Conservation (phyloP, 2,888 invertebrate genomes). For the Caenorhabditis becei region DNA sequence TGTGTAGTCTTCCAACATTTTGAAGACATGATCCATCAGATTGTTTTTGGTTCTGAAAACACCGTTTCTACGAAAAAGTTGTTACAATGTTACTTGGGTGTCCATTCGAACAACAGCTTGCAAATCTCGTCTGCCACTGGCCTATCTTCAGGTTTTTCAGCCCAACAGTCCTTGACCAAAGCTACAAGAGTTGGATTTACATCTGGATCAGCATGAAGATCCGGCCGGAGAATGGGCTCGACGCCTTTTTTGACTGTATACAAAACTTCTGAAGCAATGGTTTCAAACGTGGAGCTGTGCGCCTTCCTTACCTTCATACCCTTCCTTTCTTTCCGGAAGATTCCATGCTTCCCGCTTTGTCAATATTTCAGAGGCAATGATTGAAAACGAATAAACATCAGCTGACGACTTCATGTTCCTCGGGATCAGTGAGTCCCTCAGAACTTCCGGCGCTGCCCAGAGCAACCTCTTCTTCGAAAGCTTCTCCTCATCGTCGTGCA, state of each 20-base stretch:
- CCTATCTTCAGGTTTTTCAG: slow-evolving; percentile 69
- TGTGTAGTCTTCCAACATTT: slow-evolving; percentile 78
- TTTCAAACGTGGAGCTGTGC: not conserved
- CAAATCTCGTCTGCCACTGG: slow-evolving; percentile 66
- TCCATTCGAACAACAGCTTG: slow-evolving; percentile 45
- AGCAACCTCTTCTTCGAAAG: slow-evolving; percentile 36
- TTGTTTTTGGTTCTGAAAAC: slow-evolving; percentile 59
- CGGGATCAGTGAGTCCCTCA: slow-evolving; percentile 50
- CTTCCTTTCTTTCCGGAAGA: slow-evolving; percentile 67
- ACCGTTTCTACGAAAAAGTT: no score
- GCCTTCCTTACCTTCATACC: slow-evolving; percentile 55
- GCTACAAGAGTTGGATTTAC: slow-evolving; percentile 58
- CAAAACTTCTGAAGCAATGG: slow-evolving; percentile 33
- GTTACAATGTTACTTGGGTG: slow-evolving; percentile 35
- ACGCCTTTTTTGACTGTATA: slow-evolving; percentile 73
- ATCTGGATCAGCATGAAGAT: slow-evolving; percentile 50
- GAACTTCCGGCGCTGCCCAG: slow-evolving; percentile 78
- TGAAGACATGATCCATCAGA: slow-evolving; percentile 79
- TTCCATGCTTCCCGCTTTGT: slow-evolving; percentile 75
- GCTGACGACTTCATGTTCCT: slow-evolving; percentile 56
- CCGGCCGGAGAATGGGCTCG: slow-evolving; percentile 62
- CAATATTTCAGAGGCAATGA: slow-evolving; percentile 77
- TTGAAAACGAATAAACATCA: slow-evolving; percentile 78
- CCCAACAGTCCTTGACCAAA: slow-evolving; percentile 76
- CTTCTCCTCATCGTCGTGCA: slow-evolving; percentile 28